These are phyloP conservation scores for Gambusia affinis DNA, from an alignment of 2,113 vertebrate genomes.

Conservation along the genomic window DNA sequence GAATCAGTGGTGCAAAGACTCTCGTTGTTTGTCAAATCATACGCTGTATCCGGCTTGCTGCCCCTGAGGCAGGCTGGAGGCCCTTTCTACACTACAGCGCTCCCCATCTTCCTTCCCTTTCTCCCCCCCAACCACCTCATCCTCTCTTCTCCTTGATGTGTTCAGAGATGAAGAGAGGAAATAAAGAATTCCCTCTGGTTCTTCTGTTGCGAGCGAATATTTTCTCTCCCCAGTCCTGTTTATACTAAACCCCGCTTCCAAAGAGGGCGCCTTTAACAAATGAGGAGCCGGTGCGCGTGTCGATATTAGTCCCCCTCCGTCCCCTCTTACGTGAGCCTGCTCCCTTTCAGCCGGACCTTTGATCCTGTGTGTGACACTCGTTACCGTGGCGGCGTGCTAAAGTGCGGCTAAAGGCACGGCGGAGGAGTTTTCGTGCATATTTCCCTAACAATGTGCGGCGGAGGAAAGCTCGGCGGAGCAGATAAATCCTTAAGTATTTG, in stretches of 20 bases:
- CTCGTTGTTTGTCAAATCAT: conserved; percentile 76
- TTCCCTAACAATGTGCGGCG: conserved; percentile 61
- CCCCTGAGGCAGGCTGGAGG: conserved; percentile 72
- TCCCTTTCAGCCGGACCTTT: conserved; percentile 1
- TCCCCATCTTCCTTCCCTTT: conserved; percentile 46
- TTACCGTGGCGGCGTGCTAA: conserved; percentile 34
- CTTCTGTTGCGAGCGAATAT: conserved; percentile 8
- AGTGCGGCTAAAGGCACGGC: conserved; percentile 42
- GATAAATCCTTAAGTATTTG: conserved; percentile 71
- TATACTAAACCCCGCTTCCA: conserved; percentile 33
- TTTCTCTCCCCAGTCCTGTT: conserved; percentile 41
- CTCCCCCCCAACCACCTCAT: not conserved
- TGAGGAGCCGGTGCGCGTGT: conserved; percentile 13
- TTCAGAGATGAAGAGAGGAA: conserved; percentile 43
- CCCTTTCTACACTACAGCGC: conserved; percentile 57
- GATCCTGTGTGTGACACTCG: conserved; percentile 9
- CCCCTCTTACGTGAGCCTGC: not conserved
- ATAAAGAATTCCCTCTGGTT: conserved; percentile 52
- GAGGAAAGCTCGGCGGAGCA: conserved; percentile 52
- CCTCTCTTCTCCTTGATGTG: conserved; percentile 25
- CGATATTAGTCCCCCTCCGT: conserved; percentile 15
- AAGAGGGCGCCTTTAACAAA: conserved; percentile 43
- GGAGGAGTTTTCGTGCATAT: conserved; percentile 52
- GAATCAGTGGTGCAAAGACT: conserved; percentile 74
- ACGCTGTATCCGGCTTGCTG: conserved; percentile 61